A percentile compares a stretch with the other conserved stretches of the same genome.
These are phyloP conservation scores for Ataeniobius toweri DNA, from an alignment of 2,797 vertebrate genomes.

Conservation along the genomic window DNA sequence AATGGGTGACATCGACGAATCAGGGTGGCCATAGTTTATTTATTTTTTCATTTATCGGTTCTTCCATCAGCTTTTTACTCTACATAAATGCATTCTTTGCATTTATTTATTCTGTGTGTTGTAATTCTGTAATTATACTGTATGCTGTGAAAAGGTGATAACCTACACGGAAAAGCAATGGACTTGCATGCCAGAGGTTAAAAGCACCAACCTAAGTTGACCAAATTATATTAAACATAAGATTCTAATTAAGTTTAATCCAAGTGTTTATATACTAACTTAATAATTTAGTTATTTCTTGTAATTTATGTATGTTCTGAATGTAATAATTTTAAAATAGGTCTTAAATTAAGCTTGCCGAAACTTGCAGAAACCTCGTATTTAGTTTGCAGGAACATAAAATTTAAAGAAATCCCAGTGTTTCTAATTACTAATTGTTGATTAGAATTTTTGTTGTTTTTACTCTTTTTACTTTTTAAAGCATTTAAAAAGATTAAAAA, in stretches of 20 bases:
- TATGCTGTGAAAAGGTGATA: background rate
- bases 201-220: background rate
- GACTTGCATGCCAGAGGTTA: background rate
- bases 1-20: no score
- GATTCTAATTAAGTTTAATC: no score
- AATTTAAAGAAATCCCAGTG: background rate
- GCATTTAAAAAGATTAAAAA: background rate
- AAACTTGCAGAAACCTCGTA: background rate
- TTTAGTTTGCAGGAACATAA: background rate
- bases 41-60: no score
- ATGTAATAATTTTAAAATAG: background rate
- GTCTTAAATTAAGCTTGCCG: background rate
- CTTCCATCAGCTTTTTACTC: no score
- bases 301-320: background rate
- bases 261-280: no score
- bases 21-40: no score
- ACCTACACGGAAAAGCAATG: background rate
- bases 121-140: background rate
- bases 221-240: background rate
- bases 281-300: background rate
- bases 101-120: background rate
- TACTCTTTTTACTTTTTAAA: background rate
- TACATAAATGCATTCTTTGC: no score
- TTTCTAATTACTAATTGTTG: background rate
- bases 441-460: background rate